Evolutionary conservation across 1,140 invertebrate genomes (phyloP).

Genomic region (Hyposmocoma kahamanoa): DNA sequence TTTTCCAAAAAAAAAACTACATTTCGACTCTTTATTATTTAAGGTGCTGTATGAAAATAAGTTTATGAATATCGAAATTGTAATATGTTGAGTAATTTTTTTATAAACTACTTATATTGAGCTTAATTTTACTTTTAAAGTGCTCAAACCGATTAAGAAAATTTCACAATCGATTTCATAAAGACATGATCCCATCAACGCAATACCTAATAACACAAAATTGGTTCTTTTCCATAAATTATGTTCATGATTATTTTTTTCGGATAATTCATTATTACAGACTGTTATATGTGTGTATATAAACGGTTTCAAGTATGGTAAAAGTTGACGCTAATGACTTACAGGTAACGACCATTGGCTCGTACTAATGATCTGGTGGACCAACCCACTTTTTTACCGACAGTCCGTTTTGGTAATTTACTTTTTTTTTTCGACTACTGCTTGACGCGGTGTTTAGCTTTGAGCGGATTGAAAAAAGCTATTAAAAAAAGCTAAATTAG

Average conservation of each 20-base stretch:
- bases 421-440: constrained; percentile 51
- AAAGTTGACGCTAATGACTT: constrained; percentile 69
- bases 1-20: too few relatives aligned
- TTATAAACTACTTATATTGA: neutral
- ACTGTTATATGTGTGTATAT: constrained; percentile 15
- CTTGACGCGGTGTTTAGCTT: constrained; percentile 21
- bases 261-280: too few relatives aligned
- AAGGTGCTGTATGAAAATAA: too few relatives aligned
- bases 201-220: constrained; percentile 49
- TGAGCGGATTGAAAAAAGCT: constrained; percentile 18
- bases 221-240: constrained; percentile 54
- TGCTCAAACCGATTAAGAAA: constrained; percentile 9
- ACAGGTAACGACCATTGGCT: constrained; percentile 68
- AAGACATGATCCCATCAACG: constrained; percentile 27
- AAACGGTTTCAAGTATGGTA: constrained; percentile 55
- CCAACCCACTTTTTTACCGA: constrained; percentile 62
- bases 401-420: constrained; percentile 65
- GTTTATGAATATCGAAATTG: too few relatives aligned
- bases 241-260: constrained; percentile 43
- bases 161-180: constrained; percentile 44
- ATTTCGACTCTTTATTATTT: too few relatives aligned
- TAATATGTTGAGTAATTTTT: too few relatives aligned
- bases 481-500: too few relatives aligned
- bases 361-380: constrained; percentile 54
- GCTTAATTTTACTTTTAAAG: neutral